Conservation (phyloP, 2,888 invertebrate genomes). For the Lycia hirtaria region DNA sequence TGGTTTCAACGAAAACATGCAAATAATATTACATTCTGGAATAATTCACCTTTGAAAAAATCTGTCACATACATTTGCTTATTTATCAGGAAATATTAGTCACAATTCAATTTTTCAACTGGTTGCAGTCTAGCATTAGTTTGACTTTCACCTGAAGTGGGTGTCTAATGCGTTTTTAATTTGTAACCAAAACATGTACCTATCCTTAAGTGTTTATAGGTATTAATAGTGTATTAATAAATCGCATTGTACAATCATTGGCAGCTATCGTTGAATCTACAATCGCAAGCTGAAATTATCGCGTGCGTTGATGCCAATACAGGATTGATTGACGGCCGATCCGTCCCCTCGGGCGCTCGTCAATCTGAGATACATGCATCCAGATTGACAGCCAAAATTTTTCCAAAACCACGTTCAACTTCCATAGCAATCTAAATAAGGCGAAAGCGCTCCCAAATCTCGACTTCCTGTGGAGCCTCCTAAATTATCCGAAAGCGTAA, state of each 20-base stretch:
- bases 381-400: slow-evolving; percentile 57
- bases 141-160: neutral
- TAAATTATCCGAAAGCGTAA: slow-evolving; percentile 67
- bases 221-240: slow-evolving; percentile 56
- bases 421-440: slow-evolving; percentile 60
- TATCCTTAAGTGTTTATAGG: slow-evolving; percentile 11
- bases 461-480: slow-evolving; percentile 73
- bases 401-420: slow-evolving; percentile 51
- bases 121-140: neutral
- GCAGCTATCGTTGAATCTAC: slow-evolving; percentile 68
- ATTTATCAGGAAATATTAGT: slow-evolving; percentile 11
- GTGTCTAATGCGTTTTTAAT: neutral
- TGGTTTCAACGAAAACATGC: slow-evolving; percentile 13
- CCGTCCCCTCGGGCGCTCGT: slow-evolving; percentile 58
- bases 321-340: slow-evolving; percentile 68
- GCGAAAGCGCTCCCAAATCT: slow-evolving; percentile 65
- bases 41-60: neutral
- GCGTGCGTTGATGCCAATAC: slow-evolving; percentile 74
- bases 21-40: neutral
- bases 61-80: neutral
- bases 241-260: slow-evolving; percentile 76
- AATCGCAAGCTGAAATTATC: slow-evolving; percentile 73
- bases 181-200: neutral
- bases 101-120: neutral
- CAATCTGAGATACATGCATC: slow-evolving; percentile 54